Evolutionary conservation across 2,797 vertebrate species (phyloP).

Genomic region (Perdix hodgsoniae): DNA sequence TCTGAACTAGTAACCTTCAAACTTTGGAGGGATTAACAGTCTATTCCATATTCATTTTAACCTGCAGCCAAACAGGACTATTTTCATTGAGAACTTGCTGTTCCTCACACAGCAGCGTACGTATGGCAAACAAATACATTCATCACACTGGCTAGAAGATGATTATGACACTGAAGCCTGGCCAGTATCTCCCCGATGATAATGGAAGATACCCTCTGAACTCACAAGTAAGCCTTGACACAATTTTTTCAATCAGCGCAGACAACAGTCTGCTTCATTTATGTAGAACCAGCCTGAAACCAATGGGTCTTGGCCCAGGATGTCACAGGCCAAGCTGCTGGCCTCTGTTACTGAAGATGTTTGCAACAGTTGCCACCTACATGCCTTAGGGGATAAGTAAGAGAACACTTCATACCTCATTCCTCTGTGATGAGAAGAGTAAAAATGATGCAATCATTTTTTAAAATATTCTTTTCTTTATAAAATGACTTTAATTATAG

Average conservation of each 20-base stretch:
- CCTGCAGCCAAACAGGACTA: neutral
- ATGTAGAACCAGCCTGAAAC: neutral
- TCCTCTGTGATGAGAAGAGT: neutral
- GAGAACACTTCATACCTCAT: neutral
- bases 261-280: neutral
- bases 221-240: neutral
- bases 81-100: constrained; percentile 8
- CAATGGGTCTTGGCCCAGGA: neutral
- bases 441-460: neutral
- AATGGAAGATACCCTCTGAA: neutral
- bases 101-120: neutral
- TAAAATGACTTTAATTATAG: neutral
- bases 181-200: neutral
- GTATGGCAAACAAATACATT: constrained; percentile 5
- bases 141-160: neutral
- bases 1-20: constrained; percentile 21
- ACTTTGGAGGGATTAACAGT: constrained; percentile 30
- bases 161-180: neutral
- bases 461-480: neutral
- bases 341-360: neutral
- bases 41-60: constrained; percentile 20
- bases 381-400: neutral
- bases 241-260: neutral
- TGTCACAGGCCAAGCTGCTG: neutral
- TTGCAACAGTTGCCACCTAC: neutral